Evolutionary conservation across 2,797 vertebrate genomes (phyloP), one percentile per base, ranked within the genome.

Genomic region (Halcyon badia): DNA sequence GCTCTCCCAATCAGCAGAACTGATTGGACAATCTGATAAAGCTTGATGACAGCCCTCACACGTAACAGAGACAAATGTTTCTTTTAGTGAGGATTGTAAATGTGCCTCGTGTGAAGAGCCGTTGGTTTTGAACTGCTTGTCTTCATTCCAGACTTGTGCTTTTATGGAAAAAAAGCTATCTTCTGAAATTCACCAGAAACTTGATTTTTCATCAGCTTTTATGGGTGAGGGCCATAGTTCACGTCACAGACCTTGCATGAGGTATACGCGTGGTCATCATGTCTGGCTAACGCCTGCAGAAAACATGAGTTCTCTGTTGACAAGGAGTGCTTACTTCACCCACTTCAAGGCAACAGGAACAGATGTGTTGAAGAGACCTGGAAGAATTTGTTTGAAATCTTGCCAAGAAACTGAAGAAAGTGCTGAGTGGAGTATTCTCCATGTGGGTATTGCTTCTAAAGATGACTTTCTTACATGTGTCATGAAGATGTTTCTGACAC

Each of bases 181-280:
- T 30, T 79, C 46, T 91, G 62, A 95, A 94, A 87, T 94, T 70
- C 10, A 62, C 77, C 62, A 90, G 46, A 66, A 94, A 13, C 21
- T 66, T 66, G 41, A 0, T 70, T 84, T 91, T 75, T 33, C 16
- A 20, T 71, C 24, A 72, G 0, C 21, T 79, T 87, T n/a, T 58
- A 22, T 28, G 22, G 15, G 7, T 56, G n/a, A 35, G 8, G 7
- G 6, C 8, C n/a, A 8, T 26, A 37, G 65, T 35, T 96, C 12
- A 12, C 12, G 72, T 79, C 3, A 10, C 22, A 83, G 62, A 20
- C 51, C 0, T 70, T 57, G n/a, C 6, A 28, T 21, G 39, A 79
- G n/a, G 8, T 60, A 5, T 33, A 12, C 5, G 0, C 0, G 3
- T 41, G 26, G n/a, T 83, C 28, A 16, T 80, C 15, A 0, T 17